phyloP scores from a whole-genome alignment of 2,888 invertebrate species.

The Ptychoptera contaminata region DNA sequence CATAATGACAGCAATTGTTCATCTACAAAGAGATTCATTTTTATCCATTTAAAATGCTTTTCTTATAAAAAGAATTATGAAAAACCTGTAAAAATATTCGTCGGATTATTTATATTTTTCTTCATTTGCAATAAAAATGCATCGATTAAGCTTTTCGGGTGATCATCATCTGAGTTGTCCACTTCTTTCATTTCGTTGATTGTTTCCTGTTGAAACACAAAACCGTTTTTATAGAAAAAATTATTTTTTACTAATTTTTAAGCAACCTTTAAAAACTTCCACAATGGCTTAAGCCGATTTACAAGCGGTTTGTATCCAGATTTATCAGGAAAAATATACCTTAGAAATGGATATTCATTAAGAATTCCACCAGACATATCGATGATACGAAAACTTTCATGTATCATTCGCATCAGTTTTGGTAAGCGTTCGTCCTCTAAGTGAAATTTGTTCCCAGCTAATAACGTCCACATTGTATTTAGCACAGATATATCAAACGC shows the following conservation, averaged over 20 bases:
- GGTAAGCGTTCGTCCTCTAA: conserved; percentile 39
- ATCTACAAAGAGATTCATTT: conserved; percentile 22
- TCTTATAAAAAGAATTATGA: neutral
- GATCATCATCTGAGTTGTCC: conserved; percentile 20
- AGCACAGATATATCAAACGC: conserved; percentile 45
- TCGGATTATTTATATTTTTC: conserved; percentile 15
- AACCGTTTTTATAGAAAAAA: neutral
- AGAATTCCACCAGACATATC: conserved; percentile 52
- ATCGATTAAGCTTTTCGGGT: conserved; percentile 29
- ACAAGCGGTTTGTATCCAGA: conserved; percentile 44
- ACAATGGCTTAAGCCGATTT: conserved; percentile 35
- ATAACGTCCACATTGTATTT: conserved; percentile 53
- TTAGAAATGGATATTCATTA: conserved; percentile 50
- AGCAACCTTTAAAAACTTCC: conserved; percentile 38
- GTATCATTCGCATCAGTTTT: conserved; percentile 39
- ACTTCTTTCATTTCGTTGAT: conserved; percentile 36
- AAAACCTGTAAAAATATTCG: conserved; percentile 19
- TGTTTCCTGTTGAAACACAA: conserved; percentile 31
- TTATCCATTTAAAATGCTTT: neutral
- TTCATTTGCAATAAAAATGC: conserved; percentile 38
- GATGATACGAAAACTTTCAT: conserved; percentile 43
- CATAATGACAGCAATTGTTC: conserved; percentile 39
- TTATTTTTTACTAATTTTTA: conserved; percentile 4
- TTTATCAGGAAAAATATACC: conserved; percentile 43
- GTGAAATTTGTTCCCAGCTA: conserved; percentile 44